Base-by-base conservation (phyloP, 2,797 vertebrate species). In the Sparus aurata region DNA sequence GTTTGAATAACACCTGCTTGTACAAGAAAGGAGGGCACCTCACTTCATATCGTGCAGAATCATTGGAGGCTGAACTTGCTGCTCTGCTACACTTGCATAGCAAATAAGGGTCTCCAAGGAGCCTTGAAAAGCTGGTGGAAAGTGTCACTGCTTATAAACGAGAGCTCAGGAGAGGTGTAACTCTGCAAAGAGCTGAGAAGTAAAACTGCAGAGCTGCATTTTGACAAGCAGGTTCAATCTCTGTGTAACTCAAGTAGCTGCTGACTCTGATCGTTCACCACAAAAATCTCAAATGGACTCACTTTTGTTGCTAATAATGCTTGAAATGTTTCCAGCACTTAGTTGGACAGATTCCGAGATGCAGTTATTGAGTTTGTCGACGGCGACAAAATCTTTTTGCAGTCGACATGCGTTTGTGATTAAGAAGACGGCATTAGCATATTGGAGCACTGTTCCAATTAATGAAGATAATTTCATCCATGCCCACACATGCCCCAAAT, bases 401-500 rank as follows among this genome's bases (percentile, higher is more conserved):
- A 88, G 89, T 91, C 83, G 84, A 88, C 83, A 84, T 81, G 89
- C 83, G 59, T 87, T 89, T 75, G 73, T 88, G 81, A 92, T 83
- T 84, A 90, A 72, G 76, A 90, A 79, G 72, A 78, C 60, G 12
- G 74, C 75, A 93, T 94, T 94, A 94, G 78, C 85, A 83, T 87
- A 89, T 92, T 89, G 85, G 80, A 88, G 75, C 89, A 75, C 75
- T 83, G 83, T 86, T 89, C 82, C 71, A 83, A 80, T 91, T 93
- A 94, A 94, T 92, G 88, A 89, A 90, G 86, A 90, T 90, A 77
- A 92, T 91, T 91, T 92, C 78, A 81, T 90, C 86, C 89, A 79
- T 91, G 92, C 89, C 81, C 89, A 84, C 86, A 85, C 80, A 84
- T 87, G 86, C 85, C 75, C 83, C 62, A 79, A 74, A 82, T 88